A percentile compares a stretch with the other conserved stretches of the same genome.
These are phyloP conservation scores for Molossus alvarezi DNA, from an alignment of 2,797 vertebrate genomes.

Conservation along the genomic window DNA sequence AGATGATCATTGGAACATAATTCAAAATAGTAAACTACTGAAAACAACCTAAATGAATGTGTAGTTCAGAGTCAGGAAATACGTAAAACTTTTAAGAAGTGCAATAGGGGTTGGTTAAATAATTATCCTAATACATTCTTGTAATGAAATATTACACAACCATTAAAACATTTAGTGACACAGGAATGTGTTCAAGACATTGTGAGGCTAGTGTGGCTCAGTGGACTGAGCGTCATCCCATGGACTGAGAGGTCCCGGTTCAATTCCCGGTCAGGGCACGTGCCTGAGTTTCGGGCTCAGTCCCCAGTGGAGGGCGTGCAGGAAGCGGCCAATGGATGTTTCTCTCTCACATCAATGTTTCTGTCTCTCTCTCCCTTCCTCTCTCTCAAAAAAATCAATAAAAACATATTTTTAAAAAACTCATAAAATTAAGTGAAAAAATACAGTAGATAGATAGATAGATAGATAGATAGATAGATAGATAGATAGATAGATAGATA, in stretches of 20 bases:
- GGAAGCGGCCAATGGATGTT: too few relatives aligned
- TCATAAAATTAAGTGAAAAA: neutral
- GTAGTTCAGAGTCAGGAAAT: neutral
- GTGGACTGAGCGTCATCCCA: too few relatives aligned
- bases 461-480: too few relatives aligned
- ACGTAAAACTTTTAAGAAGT: slow-evolving; percentile 3
- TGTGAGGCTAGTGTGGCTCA: neutral
- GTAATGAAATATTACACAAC: slow-evolving; percentile 42
- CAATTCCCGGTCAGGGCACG: too few relatives aligned
- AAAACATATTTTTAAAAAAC: too few relatives aligned
- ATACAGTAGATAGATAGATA: neutral
- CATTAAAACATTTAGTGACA: slow-evolving; percentile 38
- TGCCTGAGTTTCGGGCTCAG: too few relatives aligned
- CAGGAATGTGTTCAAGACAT: neutral
- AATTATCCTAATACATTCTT: neutral
- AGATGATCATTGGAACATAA: slow-evolving; percentile 33
- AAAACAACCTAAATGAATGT: slow-evolving; percentile 39
- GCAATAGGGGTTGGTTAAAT: neutral
- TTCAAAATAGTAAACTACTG: slow-evolving; percentile 8
- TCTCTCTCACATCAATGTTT: too few relatives aligned
- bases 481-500: too few relatives aligned
- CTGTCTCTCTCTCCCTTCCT: too few relatives aligned
- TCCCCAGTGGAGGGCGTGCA: too few relatives aligned
- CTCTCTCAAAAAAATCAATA: too few relatives aligned
- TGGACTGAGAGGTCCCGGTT: too few relatives aligned